These are phyloP conservation scores for Spheniscus mendiculus DNA, from an alignment of 2,113 vertebrate species.

Conservation along the genomic window DNA sequence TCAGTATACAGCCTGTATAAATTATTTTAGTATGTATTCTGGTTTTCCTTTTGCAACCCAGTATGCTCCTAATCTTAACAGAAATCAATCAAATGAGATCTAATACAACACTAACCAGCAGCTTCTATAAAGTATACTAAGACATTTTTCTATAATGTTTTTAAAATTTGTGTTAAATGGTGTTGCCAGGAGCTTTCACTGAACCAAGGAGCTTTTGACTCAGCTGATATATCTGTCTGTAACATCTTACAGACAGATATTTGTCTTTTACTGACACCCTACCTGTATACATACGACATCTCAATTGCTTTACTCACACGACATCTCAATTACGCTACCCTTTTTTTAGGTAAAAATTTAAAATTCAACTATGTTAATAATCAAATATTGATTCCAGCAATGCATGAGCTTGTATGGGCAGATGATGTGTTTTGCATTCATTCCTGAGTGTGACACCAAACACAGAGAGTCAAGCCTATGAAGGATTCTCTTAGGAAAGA, in stretches of 20 bases:
- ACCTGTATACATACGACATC: neutral
- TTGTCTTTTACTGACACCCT: constrained; percentile 42
- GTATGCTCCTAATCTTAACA: constrained; percentile 68
- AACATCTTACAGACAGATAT: neutral
- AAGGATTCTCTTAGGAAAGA: neutral
- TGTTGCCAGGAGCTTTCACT: constrained; percentile 50
- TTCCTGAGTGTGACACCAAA: neutral
- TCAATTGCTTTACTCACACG: neutral
- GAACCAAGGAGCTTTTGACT: constrained; percentile 52
- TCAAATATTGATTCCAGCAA: constrained; percentile 10
- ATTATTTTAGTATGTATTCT: constrained; percentile 65
- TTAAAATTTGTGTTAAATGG: constrained; percentile 63
- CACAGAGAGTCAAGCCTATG: neutral
- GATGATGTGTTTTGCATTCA: neutral
- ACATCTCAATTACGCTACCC: neutral
- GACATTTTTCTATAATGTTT: constrained; percentile 55
- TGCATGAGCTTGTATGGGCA: neutral
- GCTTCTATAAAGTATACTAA: constrained; percentile 28
- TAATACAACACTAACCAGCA: constrained; percentile 46
- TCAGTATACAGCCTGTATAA: constrained; percentile 66
- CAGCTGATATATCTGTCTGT: constrained; percentile 18
- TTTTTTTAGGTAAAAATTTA: neutral
- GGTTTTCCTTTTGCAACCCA: constrained; percentile 46
- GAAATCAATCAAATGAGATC: constrained; percentile 71
- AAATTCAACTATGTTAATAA: neutral